phyloP scores from a whole-genome alignment of 2,888 invertebrate genomes.

The Oxytorus armatus region DNA sequence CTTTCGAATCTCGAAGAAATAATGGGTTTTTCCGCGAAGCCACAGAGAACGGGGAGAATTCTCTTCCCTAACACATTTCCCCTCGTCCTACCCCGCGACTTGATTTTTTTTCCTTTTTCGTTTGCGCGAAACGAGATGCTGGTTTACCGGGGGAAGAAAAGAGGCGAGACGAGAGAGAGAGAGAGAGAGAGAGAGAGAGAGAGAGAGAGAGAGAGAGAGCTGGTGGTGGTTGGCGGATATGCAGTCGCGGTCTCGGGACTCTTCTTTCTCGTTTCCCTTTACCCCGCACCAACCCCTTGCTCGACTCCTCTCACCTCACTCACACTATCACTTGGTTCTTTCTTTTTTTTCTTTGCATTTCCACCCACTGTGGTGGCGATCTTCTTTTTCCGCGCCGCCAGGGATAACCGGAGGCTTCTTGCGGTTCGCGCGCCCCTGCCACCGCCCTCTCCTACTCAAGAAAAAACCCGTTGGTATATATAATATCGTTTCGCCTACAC shows the following conservation, averaged over 20 bases:
- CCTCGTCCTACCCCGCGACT: background rate
- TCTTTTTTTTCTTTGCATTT: constrained; percentile 40
- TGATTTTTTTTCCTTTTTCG: constrained; percentile 13
- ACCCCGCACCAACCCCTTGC: constrained; percentile 21
- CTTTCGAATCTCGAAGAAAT: constrained; percentile 67
- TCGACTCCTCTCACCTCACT: constrained; percentile 19
- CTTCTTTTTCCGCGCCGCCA: constrained; percentile 62
- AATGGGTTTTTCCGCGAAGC: constrained; percentile 63
- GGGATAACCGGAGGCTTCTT: constrained; percentile 59
- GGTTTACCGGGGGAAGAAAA: constrained; percentile 64
- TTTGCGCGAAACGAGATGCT: constrained; percentile 60
- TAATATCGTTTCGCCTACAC: constrained; percentile 61
- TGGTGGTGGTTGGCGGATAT: constrained; percentile 45
- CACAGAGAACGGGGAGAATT: constrained; percentile 8
- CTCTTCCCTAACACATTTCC: constrained; percentile 48
- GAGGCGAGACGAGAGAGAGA: constrained; percentile 33
- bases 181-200: constrained; percentile 13
- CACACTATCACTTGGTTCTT: constrained; percentile 34
- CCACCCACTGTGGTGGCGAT: constrained; percentile 55
- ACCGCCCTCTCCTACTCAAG: constrained; percentile 24
- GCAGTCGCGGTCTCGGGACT: constrained; percentile 47
- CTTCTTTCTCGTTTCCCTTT: constrained; percentile 38
- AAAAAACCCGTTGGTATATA: constrained; percentile 46
- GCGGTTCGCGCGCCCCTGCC: constrained; percentile 41
- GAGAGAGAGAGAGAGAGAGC: constrained; percentile 15